Base-by-base conservation (phyloP, 37 sponge, comb jelly and placozoan species). In the Cliona cf. orientalis region DNA sequence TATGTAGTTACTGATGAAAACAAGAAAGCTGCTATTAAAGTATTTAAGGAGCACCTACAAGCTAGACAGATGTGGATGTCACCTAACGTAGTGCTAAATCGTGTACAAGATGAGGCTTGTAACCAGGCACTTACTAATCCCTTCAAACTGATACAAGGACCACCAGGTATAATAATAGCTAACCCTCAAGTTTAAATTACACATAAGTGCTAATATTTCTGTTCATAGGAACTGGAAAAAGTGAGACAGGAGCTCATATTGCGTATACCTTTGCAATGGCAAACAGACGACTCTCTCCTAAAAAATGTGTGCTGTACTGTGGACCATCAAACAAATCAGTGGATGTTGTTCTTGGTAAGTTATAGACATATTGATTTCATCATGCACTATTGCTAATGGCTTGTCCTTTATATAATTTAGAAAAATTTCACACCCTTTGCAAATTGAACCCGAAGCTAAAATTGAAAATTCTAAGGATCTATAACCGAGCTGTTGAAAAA, bases 201-300 rank as follows among this genome's bases (percentile, higher is more conserved):
- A 46, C 35, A 79, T 35, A 23, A 29, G 21, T 69, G 59, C 64
- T n/a, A n/a, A n/a, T n/a, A n/a, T n/a, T n/a, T n/a, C n/a, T n/a
- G n/a, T n/a, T n/a, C n/a, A n/a, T 21, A 91, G 92, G 92, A 1
- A 91, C 92, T 55, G 92, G 92, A 0, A 91, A 91, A 69, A 87
- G 88, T 79, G 88, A 69, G 7, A 87, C 88, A 60, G 92, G 92
- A 66, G 92, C 92, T 32, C 92, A 91, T 38, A 71, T 91, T 42
- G 92, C 92, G 6, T 91, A 87, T 44, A 64, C 58, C 0, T 83
- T 91, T 71, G 88, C 83, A 0, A 63, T 64, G 75, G 28, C 40
- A 21, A 91, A 91, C 31, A 49, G 35, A 7, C 2, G 5, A 26
- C 28, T 35, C 23, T 0, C 6, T 0, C 1, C 2, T 4, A 79